phyloP scores from a whole-genome alignment of 2,797 vertebrate species.

The Syndactyla subalaris region DNA sequence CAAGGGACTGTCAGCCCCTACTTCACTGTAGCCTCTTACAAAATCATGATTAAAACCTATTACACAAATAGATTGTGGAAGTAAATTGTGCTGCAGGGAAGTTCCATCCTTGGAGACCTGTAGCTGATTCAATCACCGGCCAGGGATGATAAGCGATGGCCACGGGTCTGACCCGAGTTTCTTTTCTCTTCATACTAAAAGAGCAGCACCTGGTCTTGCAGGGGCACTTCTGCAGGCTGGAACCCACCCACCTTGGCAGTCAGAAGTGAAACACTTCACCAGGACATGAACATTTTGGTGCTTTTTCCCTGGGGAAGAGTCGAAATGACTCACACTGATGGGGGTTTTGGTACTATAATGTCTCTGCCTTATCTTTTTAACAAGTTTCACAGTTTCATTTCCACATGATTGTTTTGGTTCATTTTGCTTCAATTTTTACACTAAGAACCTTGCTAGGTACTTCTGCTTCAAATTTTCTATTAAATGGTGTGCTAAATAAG shows the following conservation, averaged over 20 bases:
- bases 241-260: background rate
- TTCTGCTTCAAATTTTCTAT: background rate
- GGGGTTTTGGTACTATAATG: background rate
- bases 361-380: background rate
- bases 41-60: background rate
- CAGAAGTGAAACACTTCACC: background rate
- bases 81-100: background rate
- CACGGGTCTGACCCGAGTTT: background rate
- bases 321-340: background rate
- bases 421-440: background rate
- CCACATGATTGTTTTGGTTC: background rate
- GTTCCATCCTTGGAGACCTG: background rate
- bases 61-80: background rate
- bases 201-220: background rate
- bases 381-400: conserved; percentile 29
- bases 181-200: background rate
- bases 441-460: background rate
- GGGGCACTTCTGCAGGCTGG: background rate
- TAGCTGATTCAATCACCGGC: background rate
- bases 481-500: background rate
- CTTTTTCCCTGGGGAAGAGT: background rate
- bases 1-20: accelerated
- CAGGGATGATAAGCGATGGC: accelerated
- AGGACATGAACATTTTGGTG: background rate
- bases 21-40: background rate